Conservation (phyloP, 1,140 invertebrate species). For the Bathynomus jamesi region DNA sequence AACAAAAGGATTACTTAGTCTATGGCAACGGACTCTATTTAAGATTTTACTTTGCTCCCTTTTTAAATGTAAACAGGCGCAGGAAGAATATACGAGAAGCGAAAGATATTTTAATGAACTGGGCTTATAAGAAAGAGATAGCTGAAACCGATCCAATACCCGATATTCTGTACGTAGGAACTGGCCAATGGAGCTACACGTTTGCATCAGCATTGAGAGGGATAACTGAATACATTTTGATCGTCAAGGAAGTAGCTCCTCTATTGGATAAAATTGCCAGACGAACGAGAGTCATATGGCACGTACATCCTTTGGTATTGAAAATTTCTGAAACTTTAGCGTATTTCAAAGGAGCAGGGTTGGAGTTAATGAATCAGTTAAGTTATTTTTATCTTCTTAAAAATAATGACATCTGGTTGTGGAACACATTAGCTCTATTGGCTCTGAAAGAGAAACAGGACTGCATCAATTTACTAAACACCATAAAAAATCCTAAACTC, state of each 20-base stretch:
- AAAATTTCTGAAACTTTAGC: background rate
- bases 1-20: background rate
- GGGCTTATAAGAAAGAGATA: background rate
- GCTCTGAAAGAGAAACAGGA: background rate
- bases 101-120: background rate
- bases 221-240: background rate
- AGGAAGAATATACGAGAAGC: background rate
- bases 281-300: background rate
- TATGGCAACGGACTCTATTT: background rate
- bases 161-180: background rate
- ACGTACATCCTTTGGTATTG: background rate
- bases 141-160: background rate
- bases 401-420: background rate
- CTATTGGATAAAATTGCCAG: background rate
- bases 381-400: background rate
- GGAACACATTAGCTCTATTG: background rate
- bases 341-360: background rate
- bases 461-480: background rate
- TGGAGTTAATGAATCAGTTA: background rate
- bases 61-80: background rate
- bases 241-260: background rate
- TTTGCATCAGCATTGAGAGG: background rate
- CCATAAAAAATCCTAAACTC: background rate
- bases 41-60: background rate
- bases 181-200: background rate